Conservation (phyloP, 2,888 invertebrate species). For the Bombyx huttoni region DNA sequence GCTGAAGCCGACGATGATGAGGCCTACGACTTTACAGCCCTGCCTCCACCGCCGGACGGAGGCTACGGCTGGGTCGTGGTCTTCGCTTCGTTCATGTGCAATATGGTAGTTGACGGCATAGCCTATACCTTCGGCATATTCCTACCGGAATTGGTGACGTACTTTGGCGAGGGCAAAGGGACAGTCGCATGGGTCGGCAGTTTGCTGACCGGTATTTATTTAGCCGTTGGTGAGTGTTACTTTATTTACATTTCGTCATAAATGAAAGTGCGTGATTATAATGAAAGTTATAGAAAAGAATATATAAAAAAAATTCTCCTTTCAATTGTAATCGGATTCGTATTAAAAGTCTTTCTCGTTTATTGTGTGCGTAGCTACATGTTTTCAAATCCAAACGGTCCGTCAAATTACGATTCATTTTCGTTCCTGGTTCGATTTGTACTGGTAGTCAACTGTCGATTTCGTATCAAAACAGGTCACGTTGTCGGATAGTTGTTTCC, state of each 20-base stretch:
- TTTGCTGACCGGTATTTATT: conserved; percentile 94
- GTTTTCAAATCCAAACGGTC: too few relatives aligned
- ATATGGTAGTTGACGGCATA: conserved; percentile 98
- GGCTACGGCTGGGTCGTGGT: conserved; percentile 97
- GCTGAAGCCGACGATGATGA: conserved; percentile 76
- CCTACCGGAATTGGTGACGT: conserved; percentile 82
- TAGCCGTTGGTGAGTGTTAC: conserved; percentile 83
- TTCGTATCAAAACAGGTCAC: conserved; percentile 43
- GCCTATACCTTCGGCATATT: conserved; percentile 99
- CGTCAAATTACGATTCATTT: background rate
- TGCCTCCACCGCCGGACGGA: conserved; percentile 91
- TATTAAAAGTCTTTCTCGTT: background rate
- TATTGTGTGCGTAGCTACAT: too few relatives aligned
- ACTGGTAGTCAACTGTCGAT: conserved; percentile 16
- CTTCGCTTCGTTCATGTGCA: conserved; percentile 96
- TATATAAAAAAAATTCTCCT: too few relatives aligned
- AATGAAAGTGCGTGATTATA: background rate
- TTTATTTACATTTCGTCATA: background rate
- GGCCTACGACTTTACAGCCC: conserved; percentile 78
- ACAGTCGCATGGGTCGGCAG: conserved; percentile 96
- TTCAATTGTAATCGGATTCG: too few relatives aligned
- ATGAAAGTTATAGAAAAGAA: too few relatives aligned
- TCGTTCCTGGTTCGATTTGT: conserved; percentile 10
- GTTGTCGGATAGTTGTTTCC: conserved; percentile 22
- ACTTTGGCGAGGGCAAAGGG: conserved; percentile 89